A percentile compares a stretch with the other conserved stretches of the same genome.
These are phyloP conservation scores for Penaeus monodon DNA, from an alignment of 2,888 invertebrate genomes.

Conservation along the genomic window DNA sequence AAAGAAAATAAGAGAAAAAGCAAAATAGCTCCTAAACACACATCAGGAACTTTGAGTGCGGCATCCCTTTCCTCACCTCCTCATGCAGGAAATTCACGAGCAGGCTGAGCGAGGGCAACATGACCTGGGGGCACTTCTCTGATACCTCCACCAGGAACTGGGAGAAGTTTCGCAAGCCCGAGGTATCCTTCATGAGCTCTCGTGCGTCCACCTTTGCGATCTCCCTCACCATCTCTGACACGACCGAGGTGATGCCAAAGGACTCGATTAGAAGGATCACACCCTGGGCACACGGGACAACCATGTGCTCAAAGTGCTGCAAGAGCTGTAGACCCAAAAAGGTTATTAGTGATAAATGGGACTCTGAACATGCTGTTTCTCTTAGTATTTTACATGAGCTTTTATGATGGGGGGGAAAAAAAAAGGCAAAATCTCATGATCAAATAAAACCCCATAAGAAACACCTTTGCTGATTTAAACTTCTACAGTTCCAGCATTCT, in stretches of 20 bases:
- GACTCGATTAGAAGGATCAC: slow-evolving; percentile 79
- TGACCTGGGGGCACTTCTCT: slow-evolving; percentile 75
- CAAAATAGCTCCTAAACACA: neutral
- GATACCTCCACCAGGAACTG: slow-evolving; percentile 78
- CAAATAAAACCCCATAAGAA: too few species aligned
- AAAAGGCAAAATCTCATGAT: too few species aligned
- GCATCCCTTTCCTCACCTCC: slow-evolving; percentile 67
- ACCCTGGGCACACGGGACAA: slow-evolving; percentile 78
- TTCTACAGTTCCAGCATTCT: too few species aligned
- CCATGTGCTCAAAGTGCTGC: slow-evolving; percentile 82
- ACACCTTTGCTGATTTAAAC: too few species aligned
- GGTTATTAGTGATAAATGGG: slow-evolving; percentile 9
- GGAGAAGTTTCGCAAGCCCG: slow-evolving; percentile 69
- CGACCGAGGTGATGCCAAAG: slow-evolving; percentile 78
- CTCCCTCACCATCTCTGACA: slow-evolving; percentile 81
- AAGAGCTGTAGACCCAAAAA: slow-evolving; percentile 74
- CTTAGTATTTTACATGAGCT: too few species aligned
- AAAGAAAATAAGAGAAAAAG: neutral
- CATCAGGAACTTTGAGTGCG: neutral
- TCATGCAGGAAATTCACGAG: slow-evolving; percentile 76
- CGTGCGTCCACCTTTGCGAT: slow-evolving; percentile 79
- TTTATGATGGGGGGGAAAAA: too few species aligned
- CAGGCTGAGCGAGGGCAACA: slow-evolving; percentile 76
- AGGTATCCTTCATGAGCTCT: slow-evolving; percentile 69
- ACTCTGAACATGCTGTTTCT: too few species aligned